A percentile compares a stretch with the other conserved stretches of the same genome.
phyloP scores from a whole-genome alignment of 2,113 vertebrate species.

The Myrmecophaga tridactyla region DNA sequence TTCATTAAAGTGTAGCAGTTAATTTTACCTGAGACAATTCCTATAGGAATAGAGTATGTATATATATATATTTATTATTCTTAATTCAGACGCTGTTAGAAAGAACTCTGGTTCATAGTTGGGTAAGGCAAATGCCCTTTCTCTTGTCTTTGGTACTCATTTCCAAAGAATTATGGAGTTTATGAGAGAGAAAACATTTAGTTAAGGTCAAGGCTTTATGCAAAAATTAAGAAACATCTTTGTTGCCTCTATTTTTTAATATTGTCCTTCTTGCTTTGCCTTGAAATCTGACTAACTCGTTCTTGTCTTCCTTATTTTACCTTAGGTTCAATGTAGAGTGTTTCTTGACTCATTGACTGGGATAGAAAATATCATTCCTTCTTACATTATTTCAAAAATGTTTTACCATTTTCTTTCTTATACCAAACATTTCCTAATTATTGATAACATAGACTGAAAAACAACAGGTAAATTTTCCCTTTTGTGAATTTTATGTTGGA shows the following conservation, averaged over 20 bases:
- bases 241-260: accelerated
- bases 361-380: background rate
- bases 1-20: background rate
- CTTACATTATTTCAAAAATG: background rate
- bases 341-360: background rate
- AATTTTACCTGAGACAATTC: background rate
- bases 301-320: background rate
- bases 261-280: background rate
- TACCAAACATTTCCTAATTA: background rate
- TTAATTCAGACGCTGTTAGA: background rate
- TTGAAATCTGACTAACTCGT: background rate
- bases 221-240: background rate
- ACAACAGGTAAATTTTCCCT: background rate
- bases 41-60: background rate
- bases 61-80: background rate
- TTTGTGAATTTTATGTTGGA: background rate
- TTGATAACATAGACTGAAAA: background rate
- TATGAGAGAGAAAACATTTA: background rate
- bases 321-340: background rate
- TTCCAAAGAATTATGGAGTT: background rate
- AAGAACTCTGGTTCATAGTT: background rate
- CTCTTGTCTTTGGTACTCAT: background rate
- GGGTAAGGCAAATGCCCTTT: background rate
- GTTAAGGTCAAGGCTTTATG: background rate
- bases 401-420: background rate